Evolutionary conservation across 2,888 invertebrate species (phyloP).

Genomic region (Tridacna gigas): DNA sequence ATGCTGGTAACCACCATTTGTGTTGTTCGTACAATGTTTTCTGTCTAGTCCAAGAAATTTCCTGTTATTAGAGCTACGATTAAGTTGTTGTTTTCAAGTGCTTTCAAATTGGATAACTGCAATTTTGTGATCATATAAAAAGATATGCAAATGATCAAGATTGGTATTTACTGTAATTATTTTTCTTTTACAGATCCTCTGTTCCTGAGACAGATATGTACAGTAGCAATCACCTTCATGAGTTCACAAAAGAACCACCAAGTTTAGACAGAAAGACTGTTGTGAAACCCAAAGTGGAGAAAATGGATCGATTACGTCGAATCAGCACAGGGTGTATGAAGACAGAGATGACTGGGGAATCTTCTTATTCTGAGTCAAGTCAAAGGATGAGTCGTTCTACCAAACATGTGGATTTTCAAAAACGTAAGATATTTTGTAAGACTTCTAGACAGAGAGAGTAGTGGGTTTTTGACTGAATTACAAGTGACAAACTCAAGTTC

Average conservation of each 20-base stretch:
- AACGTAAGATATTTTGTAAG: conserved; percentile 37
- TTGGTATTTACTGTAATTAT: neutral
- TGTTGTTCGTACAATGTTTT: no score
- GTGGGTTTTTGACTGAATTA: no score
- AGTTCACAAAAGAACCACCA: conserved; percentile 81
- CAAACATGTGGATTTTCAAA: conserved; percentile 62
- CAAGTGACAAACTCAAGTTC: no score
- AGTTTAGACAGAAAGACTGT: conserved; percentile 64
- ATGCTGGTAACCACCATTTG: no score
- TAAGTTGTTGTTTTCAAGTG: no score
- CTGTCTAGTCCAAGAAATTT: no score
- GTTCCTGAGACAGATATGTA: conserved; percentile 65
- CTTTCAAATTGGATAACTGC: no score
- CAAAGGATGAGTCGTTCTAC: conserved; percentile 34
- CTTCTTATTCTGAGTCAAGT: conserved; percentile 20
- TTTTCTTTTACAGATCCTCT: neutral
- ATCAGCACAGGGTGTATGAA: conserved; percentile 93
- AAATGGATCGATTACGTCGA: conserved; percentile 87
- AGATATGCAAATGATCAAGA: no score
- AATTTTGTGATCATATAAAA: no score
- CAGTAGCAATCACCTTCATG: conserved; percentile 70
- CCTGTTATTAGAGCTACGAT: no score
- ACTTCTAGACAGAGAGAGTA: no score
- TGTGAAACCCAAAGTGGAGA: conserved; percentile 78
- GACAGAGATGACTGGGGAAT: conserved; percentile 74